A percentile compares a stretch with the other conserved stretches of the same genome.
Conservation (phyloP, 2,113 vertebrate species). For the Lagenorhynchus albirostris region DNA sequence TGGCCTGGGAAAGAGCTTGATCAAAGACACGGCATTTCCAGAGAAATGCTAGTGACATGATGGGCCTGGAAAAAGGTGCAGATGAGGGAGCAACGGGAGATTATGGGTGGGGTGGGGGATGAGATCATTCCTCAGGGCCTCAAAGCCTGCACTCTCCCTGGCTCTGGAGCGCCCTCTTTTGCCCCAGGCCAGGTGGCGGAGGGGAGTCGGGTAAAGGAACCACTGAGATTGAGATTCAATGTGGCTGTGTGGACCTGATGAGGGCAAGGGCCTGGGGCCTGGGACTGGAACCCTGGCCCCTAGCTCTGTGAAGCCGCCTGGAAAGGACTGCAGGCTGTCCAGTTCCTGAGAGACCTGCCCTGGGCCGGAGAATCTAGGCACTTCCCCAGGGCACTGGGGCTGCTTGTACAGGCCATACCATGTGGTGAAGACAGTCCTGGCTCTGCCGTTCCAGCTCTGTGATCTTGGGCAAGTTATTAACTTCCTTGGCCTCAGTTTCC, state of each 20-base stretch:
- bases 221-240: background rate
- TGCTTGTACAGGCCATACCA: accelerated
- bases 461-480: background rate
- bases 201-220: background rate
- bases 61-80: background rate
- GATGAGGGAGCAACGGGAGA: background rate
- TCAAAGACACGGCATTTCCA: background rate
- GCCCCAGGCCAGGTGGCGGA: background rate
- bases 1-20: background rate
- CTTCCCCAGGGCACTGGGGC: accelerated
- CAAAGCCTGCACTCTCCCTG: background rate
- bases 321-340: background rate
- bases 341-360: background rate
- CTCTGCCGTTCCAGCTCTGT: background rate
- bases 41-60: background rate
- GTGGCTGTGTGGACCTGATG: background rate
- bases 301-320: background rate
- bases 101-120: no score
- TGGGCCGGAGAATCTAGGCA: accelerated
- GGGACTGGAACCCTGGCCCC: background rate
- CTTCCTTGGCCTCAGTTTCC: background rate
- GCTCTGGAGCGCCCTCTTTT: background rate
- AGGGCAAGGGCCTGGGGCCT: background rate
- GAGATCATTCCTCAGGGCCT: background rate
- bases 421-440: accelerated